Evolutionary conservation across 2,113 vertebrate species (phyloP).

Genomic region (Azemiops feae): DNA sequence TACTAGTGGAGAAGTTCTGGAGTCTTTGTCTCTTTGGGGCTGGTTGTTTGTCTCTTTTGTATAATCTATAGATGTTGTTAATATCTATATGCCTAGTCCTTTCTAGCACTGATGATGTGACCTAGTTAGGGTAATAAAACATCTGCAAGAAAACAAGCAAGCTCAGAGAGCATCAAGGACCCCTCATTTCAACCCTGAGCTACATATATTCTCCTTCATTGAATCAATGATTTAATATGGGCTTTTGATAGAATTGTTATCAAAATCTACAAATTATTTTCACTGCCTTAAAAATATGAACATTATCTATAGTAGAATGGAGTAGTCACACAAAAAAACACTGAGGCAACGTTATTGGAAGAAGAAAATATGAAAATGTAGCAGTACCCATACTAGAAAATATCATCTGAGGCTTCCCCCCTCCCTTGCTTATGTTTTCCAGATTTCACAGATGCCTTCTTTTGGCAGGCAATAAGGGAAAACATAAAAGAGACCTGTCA

Average conservation of each 20-base stretch:
- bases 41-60: no score
- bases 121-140: no score
- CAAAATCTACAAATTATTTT: background rate
- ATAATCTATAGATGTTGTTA: no score
- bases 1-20: no score
- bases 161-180: no score
- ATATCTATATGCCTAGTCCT: no score
- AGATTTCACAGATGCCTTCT: constrained; percentile 8
- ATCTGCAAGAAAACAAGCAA: no score
- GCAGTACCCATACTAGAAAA: background rate
- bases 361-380: background rate
- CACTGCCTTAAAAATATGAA: background rate
- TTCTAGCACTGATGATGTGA: no score
- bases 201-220: no score
- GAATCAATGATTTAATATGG: background rate
- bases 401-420: background rate
- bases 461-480: background rate
- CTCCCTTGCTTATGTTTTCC: background rate
- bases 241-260: background rate
- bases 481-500: constrained; percentile 10
- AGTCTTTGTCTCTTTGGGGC: no score
- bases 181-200: no score
- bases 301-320: background rate
- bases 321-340: background rate
- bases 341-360: background rate